phyloP scores from a whole-genome alignment of 2,113 vertebrate species.

The Orthochromis malagaraziensis region DNA sequence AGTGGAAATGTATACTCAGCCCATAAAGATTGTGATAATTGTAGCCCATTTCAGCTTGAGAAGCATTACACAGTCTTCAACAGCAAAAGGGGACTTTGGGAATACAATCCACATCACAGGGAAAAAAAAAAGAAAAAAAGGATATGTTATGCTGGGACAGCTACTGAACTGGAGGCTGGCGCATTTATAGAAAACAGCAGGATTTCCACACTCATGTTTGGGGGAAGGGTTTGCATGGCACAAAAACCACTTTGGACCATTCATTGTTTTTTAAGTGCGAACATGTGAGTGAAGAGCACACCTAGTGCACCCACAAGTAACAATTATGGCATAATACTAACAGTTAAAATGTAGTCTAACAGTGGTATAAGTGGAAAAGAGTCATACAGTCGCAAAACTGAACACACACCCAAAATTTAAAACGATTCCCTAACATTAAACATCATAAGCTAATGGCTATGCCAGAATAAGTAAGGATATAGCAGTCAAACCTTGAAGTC shows the following conservation, averaged over 20 bases:
- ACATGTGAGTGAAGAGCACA: not conserved
- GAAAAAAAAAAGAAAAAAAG: not conserved
- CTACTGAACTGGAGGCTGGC: constrained; percentile 19
- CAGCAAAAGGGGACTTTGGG: constrained; percentile 23
- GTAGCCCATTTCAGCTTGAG: constrained; percentile 37
- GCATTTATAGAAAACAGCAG: not conserved
- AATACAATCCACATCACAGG: constrained; percentile 43
- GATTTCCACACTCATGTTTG: constrained; percentile 16
- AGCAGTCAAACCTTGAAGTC: not conserved
- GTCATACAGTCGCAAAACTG: not conserved
- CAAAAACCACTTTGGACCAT: not conserved
- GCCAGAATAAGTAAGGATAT: not conserved
- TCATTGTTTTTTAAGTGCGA: not conserved
- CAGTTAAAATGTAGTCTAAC: not conserved
- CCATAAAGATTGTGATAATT: constrained; percentile 60
- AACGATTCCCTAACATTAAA: not conserved
- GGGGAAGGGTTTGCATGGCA: not conserved
- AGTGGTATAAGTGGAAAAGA: not conserved
- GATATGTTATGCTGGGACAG: not conserved
- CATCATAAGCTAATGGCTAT: not conserved
- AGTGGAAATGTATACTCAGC: constrained; percentile 51
- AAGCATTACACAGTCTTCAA: constrained; percentile 33
- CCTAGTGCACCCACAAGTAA: not conserved
- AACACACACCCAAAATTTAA: not conserved
- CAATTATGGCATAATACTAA: not conserved